Evolutionary conservation across 2,888 invertebrate species (phyloP).

Genomic region (Netelia virgata): DNA sequence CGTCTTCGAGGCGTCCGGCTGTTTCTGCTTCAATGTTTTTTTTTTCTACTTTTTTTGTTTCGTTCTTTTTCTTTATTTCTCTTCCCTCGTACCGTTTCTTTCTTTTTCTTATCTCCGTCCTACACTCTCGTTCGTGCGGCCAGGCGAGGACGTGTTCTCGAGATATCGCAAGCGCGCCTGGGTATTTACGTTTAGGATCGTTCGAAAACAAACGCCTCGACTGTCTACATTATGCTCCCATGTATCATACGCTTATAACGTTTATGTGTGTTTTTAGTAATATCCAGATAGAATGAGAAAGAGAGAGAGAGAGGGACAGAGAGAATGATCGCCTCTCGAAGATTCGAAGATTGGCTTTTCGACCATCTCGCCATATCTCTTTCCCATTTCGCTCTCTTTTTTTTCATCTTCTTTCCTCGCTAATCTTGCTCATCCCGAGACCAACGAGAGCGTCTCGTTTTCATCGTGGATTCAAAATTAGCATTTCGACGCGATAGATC

Average conservation of each 20-base stretch:
- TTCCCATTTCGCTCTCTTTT: neutral
- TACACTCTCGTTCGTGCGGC: conserved; percentile 36
- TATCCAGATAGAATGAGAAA: no score
- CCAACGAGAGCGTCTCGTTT: neutral
- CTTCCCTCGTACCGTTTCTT: conserved; percentile 14
- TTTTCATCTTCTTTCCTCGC: neutral
- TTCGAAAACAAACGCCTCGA: conserved; percentile 60
- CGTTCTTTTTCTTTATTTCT: conserved; percentile 1
- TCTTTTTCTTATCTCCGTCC: conserved; percentile 47
- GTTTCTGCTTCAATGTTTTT: conserved; percentile 38
- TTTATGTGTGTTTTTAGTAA: no score
- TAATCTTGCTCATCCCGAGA: neutral
- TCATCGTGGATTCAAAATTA: conserved; percentile 14
- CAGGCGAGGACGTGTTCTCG: conserved; percentile 31
- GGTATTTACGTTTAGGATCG: conserved; percentile 61
- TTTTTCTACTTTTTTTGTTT: conserved; percentile 13
- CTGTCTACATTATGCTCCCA: conserved; percentile 32
- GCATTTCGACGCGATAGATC: neutral
- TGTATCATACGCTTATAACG: neutral
- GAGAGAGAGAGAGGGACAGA: neutral
- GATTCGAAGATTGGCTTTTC: conserved; percentile 43
- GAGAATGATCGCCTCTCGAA: conserved; percentile 19
- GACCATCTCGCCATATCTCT: conserved; percentile 14
- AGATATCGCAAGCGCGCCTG: conserved; percentile 40
- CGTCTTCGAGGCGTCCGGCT: conserved; percentile 28